These are phyloP conservation scores for Sakesphorus luctuosus DNA, from an alignment of 2,113 vertebrate species.

Conservation along the genomic window DNA sequence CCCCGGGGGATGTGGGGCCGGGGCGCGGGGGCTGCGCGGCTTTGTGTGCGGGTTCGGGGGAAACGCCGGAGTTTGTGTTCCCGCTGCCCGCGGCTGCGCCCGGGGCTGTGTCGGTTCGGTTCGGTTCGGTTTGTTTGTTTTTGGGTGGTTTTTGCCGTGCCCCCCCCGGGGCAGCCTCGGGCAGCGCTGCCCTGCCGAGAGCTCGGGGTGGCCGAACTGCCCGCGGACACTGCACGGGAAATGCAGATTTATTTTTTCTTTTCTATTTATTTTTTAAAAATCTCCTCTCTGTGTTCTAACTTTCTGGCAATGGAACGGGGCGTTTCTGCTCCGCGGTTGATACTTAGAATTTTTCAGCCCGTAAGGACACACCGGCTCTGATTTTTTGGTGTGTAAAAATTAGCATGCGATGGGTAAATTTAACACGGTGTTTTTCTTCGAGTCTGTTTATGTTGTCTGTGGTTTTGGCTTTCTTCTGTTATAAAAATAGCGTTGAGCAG, in stretches of 20 bases:
- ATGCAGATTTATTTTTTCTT: background rate
- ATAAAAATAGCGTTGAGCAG: background rate
- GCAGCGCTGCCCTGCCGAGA: background rate
- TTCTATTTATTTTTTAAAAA: background rate
- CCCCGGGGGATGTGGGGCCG: background rate
- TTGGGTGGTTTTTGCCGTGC: background rate
- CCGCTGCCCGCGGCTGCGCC: background rate
- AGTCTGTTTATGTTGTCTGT: background rate
- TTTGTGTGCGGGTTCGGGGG: background rate
- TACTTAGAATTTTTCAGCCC: background rate
- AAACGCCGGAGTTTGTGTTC: background rate
- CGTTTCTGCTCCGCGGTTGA: background rate
- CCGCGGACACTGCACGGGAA: background rate
- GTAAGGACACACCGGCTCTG: background rate
- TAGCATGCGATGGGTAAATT: background rate
- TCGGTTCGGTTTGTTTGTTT: background rate
- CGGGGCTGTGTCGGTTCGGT: background rate
- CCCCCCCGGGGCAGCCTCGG: background rate
- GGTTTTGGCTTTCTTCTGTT: background rate
- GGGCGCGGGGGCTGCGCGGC: background rate
- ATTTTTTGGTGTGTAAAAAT: background rate
- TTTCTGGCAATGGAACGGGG: background rate
- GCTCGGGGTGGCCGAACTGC: background rate
- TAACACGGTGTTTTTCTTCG: background rate
- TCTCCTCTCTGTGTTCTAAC: background rate